Percentiles rank a stretch among this genome's conserved stretches.
Evolutionary conservation across 1,140 invertebrate genomes (phyloP).

Genomic region (Halesus radiatus): DNA sequence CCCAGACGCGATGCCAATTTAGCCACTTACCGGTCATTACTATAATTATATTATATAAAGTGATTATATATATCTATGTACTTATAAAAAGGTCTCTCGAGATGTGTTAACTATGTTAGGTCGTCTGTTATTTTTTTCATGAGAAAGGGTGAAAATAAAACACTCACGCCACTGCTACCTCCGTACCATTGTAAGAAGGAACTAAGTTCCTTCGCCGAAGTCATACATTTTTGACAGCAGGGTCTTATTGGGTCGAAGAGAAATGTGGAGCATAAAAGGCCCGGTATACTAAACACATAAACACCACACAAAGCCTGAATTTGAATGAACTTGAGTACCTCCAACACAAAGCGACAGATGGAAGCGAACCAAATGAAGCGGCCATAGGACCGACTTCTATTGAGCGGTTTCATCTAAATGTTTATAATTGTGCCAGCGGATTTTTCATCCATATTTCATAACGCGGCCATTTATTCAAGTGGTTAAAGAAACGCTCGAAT

Average conservation of each 20-base stretch:
- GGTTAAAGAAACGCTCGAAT: constrained; percentile 47
- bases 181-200: too few species aligned
- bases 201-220: too few species aligned
- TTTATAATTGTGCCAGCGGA: constrained; percentile 17
- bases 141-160: too few species aligned
- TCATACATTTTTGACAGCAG: too few species aligned
- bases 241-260: not conserved
- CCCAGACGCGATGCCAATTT: too few species aligned
- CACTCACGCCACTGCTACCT: too few species aligned
- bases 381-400: not conserved
- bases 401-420: not conserved
- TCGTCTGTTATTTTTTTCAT: too few species aligned
- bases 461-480: constrained; percentile 49
- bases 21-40: too few species aligned
- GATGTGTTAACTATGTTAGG: too few species aligned
- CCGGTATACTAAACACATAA: not conserved
- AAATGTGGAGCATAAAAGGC: not conserved
- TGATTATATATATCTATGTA: too few species aligned
- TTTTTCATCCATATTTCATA: constrained; percentile 45
- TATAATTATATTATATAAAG: too few species aligned
- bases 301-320: not conserved
- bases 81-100: too few species aligned
- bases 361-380: not conserved
- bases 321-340: not conserved
- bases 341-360: not conserved